A percentile compares a stretch with the other conserved stretches of the same genome.
phyloP scores from a whole-genome alignment of 2,113 vertebrate genomes.

The Noctilio leporinus region DNA sequence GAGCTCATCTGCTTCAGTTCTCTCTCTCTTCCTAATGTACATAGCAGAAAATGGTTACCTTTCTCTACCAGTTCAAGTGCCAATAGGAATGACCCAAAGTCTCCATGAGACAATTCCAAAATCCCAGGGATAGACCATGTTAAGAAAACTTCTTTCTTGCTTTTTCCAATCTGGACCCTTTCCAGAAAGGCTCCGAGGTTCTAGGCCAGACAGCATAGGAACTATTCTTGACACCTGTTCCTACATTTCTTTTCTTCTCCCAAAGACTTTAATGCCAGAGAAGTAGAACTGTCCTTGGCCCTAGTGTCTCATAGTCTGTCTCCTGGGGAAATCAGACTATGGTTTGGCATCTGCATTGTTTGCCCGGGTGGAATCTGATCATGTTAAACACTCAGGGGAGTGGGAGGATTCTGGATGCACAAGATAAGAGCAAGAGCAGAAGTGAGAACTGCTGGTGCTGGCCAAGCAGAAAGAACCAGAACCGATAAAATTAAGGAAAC shows the following conservation, averaged over 20 bases:
- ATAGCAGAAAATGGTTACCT: background rate
- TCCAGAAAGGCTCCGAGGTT: background rate
- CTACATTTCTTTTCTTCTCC: background rate
- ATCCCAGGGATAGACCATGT: background rate
- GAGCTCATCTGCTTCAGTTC: background rate
- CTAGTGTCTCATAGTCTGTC: background rate
- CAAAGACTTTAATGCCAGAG: background rate
- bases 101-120: background rate
- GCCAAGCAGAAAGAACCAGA: background rate
- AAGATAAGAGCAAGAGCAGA: background rate
- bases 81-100: background rate
- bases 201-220: background rate
- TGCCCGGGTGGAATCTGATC: background rate
- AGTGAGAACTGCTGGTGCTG: background rate
- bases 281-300: background rate
- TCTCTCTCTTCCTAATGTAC: background rate
- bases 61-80: background rate
- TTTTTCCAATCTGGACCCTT: background rate
- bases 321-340: fast-evolving
- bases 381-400: background rate
- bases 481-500: background rate
- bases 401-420: background rate
- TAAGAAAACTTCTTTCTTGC: background rate
- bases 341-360: fast-evolving
- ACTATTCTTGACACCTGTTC: background rate